These are phyloP conservation scores for Pogonognathellus flavescens DNA, from an alignment of 1,140 invertebrate species.

Conservation along the genomic window DNA sequence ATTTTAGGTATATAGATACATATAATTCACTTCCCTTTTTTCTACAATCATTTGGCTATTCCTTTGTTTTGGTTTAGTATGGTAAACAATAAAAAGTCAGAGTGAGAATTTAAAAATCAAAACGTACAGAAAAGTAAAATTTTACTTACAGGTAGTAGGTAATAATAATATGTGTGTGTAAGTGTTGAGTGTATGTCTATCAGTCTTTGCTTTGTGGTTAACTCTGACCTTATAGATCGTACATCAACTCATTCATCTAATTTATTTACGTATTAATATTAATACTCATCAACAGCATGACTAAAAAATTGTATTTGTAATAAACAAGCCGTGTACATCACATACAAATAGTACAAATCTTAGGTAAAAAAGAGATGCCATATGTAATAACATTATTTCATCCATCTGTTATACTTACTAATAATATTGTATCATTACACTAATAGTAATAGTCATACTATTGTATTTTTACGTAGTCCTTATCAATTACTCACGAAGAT, in stretches of 20 bases:
- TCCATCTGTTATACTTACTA: background rate
- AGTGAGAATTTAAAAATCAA: conserved; percentile 41
- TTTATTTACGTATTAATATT: conserved; percentile 49
- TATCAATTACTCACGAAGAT: too few species aligned
- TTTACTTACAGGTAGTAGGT: conserved; percentile 15
- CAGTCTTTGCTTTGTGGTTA: conserved; percentile 49
- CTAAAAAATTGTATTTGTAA: conserved; percentile 55
- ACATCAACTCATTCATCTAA: conserved; percentile 50
- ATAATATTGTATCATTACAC: conserved; percentile 17
- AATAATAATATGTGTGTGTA: conserved; percentile 23
- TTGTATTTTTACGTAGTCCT: too few species aligned
- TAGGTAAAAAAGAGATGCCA: conserved; percentile 61
- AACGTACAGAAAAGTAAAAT: conserved; percentile 33
- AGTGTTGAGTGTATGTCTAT: conserved; percentile 46
- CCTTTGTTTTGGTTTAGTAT: conserved; percentile 19
- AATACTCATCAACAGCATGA: conserved; percentile 51
- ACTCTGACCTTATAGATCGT: conserved; percentile 49
- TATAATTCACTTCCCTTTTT: conserved; percentile 2
- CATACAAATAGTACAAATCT: conserved; percentile 61
- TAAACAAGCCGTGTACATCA: conserved; percentile 60
- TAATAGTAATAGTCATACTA: background rate
- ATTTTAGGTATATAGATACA: background rate
- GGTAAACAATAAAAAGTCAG: conserved; percentile 18
- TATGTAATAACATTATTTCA: conserved; percentile 38
- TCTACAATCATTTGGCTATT: conserved; percentile 13